Conservation (phyloP, 30 jellyfish, hydroid and myxozoan species). For the Turritopsis rubra region DNA sequence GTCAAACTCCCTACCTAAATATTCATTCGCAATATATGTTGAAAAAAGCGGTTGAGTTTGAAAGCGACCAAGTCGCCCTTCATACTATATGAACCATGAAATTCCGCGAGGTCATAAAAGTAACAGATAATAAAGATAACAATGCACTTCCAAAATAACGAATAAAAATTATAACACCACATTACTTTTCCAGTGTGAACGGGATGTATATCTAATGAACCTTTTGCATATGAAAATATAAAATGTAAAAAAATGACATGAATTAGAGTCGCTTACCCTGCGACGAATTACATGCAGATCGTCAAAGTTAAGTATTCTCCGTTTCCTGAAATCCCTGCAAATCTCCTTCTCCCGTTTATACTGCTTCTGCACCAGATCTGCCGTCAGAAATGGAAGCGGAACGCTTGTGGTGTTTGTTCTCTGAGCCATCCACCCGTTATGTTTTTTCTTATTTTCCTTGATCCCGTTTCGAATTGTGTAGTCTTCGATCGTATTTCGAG, state of each 20-base stretch:
- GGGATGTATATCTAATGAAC: too few species aligned
- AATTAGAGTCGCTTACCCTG: slow-evolving; percentile 26
- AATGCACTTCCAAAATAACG: too few species aligned
- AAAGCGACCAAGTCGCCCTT: too few species aligned
- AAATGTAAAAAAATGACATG: too few species aligned
- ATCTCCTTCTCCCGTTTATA: slow-evolving; percentile 5
- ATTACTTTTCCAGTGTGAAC: too few species aligned
- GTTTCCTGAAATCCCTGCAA: not conserved
- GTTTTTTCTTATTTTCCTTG: not conserved
- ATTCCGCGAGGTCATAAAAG: too few species aligned
- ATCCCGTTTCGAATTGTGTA: slow-evolving; percentile 5
- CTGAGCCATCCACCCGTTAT: slow-evolving; percentile 26
- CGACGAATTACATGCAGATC: slow-evolving; percentile 41
- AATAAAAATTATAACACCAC: too few species aligned
- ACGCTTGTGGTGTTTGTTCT: slow-evolving; percentile 23
- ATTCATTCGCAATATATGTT: not conserved
- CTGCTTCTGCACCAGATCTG: slow-evolving; percentile 15
- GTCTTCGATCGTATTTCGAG: slow-evolving; percentile 1
- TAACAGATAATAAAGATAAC: too few species aligned
- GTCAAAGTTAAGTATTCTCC: slow-evolving; percentile 31
- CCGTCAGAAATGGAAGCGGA: slow-evolving; percentile 30
- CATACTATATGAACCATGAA: too few species aligned
- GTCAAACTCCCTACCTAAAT: slow-evolving; percentile 41
- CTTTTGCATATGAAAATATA: too few species aligned
- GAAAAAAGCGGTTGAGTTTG: too few species aligned